Percentiles rank a stretch among this genome's conserved stretches.
These are phyloP conservation scores for Edolisoma coerulescens DNA, from an alignment of 2,113 vertebrate species.

Conservation along the genomic window DNA sequence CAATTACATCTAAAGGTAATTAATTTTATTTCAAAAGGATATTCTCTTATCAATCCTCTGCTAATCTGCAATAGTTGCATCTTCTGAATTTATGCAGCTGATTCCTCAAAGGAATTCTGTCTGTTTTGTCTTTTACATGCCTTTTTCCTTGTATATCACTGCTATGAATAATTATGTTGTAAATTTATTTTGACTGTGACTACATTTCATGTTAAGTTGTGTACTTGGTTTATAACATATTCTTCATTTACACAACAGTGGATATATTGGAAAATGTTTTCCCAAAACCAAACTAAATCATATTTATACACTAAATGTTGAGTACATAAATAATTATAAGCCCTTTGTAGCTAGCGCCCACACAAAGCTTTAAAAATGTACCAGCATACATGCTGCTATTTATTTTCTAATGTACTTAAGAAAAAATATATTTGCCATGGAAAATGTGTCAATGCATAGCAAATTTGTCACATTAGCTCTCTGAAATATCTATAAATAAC, in stretches of 20 bases:
- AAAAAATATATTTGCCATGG: background rate
- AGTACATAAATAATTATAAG: background rate
- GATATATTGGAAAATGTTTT: background rate
- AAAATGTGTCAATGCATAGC: background rate
- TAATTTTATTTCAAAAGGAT: background rate
- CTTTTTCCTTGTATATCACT: background rate
- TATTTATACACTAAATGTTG: background rate
- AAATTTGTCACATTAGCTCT: background rate
- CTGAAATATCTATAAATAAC: conserved; percentile 4
- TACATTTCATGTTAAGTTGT: background rate
- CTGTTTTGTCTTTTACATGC: background rate
- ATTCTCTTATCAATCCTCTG: background rate
- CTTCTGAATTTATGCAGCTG: background rate
- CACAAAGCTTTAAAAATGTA: background rate
- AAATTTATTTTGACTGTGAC: background rate
- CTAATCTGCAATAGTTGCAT: background rate
- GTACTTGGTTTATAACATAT: background rate
- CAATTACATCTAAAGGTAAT: background rate
- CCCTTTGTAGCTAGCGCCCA: background rate
- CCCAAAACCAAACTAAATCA: background rate
- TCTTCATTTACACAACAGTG: background rate
- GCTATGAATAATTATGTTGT: background rate
- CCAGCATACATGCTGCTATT: background rate
- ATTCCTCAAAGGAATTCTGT: background rate
- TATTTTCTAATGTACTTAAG: background rate